Evolutionary conservation across 2,113 vertebrate genomes (phyloP).

Genomic region (Chunga burmeisteri): DNA sequence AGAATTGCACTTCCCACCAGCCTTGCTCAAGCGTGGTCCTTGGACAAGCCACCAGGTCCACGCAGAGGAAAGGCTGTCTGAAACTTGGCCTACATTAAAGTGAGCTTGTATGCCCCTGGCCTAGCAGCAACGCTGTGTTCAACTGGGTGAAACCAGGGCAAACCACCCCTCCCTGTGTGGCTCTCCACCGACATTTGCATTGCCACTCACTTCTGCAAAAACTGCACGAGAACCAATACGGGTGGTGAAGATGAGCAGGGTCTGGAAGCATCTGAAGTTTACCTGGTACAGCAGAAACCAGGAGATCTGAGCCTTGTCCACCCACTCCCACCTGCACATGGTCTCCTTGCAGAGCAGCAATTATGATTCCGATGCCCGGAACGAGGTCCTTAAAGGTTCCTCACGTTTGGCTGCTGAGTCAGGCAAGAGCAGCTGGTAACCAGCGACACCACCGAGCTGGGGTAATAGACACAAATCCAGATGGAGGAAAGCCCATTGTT

Average conservation of each 20-base stretch:
- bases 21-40: not conserved
- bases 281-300: not conserved
- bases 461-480: not conserved
- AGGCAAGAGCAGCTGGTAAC: not conserved
- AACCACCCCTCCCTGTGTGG: not conserved
- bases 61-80: not conserved
- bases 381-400: not conserved
- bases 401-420: not conserved
- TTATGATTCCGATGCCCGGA: too few species aligned
- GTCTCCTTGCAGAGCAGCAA: not conserved
- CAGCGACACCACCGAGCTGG: not conserved
- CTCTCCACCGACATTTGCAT: fast-evolving
- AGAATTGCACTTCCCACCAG: not conserved
- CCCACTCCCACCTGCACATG: not conserved
- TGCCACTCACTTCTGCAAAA: not conserved
- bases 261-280: not conserved
- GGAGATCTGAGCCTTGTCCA: not conserved
- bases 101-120: too few species aligned
- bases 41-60: not conserved
- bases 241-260: not conserved
- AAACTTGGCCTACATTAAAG: not conserved
- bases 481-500: not conserved
- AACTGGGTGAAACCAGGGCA: not conserved
- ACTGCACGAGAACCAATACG: fast-evolving
- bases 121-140: not conserved